Conservation (phyloP, 2,113 vertebrate species). For the Illadopsis cleaveri region DNA sequence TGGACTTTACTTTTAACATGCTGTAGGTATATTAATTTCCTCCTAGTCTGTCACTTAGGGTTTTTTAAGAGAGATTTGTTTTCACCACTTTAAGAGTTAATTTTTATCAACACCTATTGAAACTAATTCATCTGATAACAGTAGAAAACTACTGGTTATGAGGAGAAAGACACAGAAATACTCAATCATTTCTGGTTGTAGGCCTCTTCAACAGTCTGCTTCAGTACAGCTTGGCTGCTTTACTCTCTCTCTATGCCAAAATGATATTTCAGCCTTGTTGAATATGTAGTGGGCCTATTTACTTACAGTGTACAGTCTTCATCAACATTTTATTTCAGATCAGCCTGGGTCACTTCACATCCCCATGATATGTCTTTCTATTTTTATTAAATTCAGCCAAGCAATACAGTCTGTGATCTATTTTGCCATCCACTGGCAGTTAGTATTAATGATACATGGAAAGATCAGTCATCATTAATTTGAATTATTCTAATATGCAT, state of each 20-base stretch:
- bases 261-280: not conserved
- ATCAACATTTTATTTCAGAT: not conserved
- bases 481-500: not conserved
- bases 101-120: not conserved
- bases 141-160: not conserved
- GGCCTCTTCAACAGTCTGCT: not conserved
- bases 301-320: not conserved
- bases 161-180: not conserved
- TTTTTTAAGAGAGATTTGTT: not conserved
- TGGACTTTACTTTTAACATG: not conserved
- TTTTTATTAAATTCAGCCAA: not conserved
- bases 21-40: not conserved
- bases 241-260: not conserved
- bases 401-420: not conserved
- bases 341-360: not conserved
- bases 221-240: not conserved
- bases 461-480: not conserved
- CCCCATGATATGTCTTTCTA: not conserved
- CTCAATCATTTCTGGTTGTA: not conserved
- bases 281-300: not conserved
- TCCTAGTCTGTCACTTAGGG: not conserved
- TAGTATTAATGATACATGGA: not conserved
- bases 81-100: not conserved
- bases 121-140: not conserved
- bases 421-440: not conserved